Evolutionary conservation across 2,797 vertebrate genomes (phyloP), one percentile per base, ranked within the genome.

Genomic region (Scolopax bukidnonensis): DNA sequence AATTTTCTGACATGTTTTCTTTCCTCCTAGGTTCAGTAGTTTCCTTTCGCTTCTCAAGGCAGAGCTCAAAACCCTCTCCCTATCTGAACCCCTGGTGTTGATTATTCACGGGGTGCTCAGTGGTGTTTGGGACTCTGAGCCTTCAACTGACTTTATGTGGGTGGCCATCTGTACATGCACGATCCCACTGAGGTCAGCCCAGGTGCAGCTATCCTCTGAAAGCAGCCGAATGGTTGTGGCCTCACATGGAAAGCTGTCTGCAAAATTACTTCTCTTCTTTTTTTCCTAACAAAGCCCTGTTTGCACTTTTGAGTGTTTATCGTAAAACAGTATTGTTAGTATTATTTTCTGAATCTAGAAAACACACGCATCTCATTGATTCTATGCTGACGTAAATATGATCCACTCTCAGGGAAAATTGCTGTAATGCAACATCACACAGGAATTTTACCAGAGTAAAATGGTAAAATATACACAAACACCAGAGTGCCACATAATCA

Each of bases 41-140:
- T 78, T 64, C 27, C 60, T 74, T 78, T 67, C 1, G 1, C 74
- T 90, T 76, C 23, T 86, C 5, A 50, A 33, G 16, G 7, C 18
- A 38, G 17, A 12, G 5, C 13, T 84, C 16, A 59, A 59, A 75
- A 59, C 25, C 18, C 16, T 51, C 14, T 59, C 28, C 16, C 5
- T n/a, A 80, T 28, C 33, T 69, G 50, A 92, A 84, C 19, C 4
- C 24, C 8, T 0, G 2, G 23, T 67, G 32, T 21, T 65, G 16
- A 19, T 32, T 5, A 1, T 32, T 86, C 60, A 47, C 0, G 1
- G 53, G 6, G 6, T 0, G 0, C 12, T 79, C 65, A 84, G 51
- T 32, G 12, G 15, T 75, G 14, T 54, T 48, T 41, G 10, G 8
- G 17, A 41, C 50, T 33, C 23, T 50, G 67, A 83, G 28, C 21